These are phyloP conservation scores for Aeoliscus strigatus DNA, from an alignment of 2,797 vertebrate species.

Conservation along the genomic window DNA sequence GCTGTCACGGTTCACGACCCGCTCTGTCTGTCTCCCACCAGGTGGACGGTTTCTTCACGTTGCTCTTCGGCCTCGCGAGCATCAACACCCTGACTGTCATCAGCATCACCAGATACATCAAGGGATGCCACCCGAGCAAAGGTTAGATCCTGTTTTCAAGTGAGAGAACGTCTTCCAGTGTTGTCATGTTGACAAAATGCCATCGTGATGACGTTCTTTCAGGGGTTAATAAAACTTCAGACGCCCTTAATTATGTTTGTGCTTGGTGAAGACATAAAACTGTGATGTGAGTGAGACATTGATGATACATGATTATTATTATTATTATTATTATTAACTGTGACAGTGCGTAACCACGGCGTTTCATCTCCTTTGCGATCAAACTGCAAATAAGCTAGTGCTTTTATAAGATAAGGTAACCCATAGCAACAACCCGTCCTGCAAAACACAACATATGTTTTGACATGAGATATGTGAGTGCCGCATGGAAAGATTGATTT, in stretches of 20 bases:
- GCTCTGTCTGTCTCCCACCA: conserved; percentile 47
- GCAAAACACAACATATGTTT: too few species aligned
- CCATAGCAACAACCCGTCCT: not conserved
- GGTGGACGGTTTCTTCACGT: conserved; percentile 86
- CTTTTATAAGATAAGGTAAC: not conserved
- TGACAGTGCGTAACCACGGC: not conserved
- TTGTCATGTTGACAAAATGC: too few species aligned
- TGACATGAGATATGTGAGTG: conserved; percentile 14
- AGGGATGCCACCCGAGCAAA: conserved; percentile 81
- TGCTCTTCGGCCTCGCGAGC: conserved; percentile 86
- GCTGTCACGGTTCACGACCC: not conserved
- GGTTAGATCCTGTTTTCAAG: conserved; percentile 66
- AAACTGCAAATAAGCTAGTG: conserved; percentile 2
- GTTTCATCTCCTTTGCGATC: not conserved
- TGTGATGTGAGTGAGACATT: too few species aligned
- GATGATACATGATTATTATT: too few species aligned
- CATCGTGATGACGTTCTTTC: too few species aligned
- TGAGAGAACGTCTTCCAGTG: too few species aligned
- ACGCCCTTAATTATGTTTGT: conserved; percentile 60
- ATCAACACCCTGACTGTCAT: conserved; percentile 90
- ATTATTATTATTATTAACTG: too few species aligned
- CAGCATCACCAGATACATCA: conserved; percentile 85
- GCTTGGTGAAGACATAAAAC: too few species aligned
- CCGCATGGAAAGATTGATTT: conserved; percentile 19
- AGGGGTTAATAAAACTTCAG: conserved; percentile 34